Percentiles rank a stretch among this genome's conserved stretches.
Evolutionary conservation across 2,113 vertebrate genomes (phyloP).

Genomic region (Malurus melanocephalus): DNA sequence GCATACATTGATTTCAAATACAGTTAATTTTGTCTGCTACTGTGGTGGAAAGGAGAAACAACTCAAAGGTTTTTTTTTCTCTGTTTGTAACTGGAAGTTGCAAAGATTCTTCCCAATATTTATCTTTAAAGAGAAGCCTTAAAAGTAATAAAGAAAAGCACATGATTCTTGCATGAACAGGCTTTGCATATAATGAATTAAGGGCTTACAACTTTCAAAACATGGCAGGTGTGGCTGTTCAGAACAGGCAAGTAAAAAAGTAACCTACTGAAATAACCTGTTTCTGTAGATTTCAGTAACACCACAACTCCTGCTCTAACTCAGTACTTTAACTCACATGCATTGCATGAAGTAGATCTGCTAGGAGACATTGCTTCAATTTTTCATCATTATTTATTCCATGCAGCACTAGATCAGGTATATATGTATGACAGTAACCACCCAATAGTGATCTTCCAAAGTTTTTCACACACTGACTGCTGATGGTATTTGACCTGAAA

Average conservation of each 20-base stretch:
- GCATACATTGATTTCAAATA: not conserved
- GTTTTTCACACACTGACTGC: slow-evolving; percentile 75
- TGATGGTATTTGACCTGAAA: slow-evolving; percentile 77
- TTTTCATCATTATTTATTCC: slow-evolving; percentile 79
- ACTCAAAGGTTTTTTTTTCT: not conserved
- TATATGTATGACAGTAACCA: slow-evolving; percentile 83
- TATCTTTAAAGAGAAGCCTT: not conserved
- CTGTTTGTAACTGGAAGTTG: not conserved
- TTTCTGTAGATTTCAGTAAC: not conserved
- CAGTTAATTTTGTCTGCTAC: not conserved
- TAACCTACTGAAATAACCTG: not conserved
- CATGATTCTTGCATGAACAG: not conserved
- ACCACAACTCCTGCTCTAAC: not conserved
- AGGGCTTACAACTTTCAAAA: not conserved
- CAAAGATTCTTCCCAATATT: not conserved
- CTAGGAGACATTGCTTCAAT: slow-evolving; percentile 77
- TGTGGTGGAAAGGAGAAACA: not conserved
- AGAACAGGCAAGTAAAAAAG: not conserved
- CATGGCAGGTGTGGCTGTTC: not conserved
- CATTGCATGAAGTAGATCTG: slow-evolving; percentile 80
- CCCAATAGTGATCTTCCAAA: slow-evolving; percentile 84
- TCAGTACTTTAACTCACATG: slow-evolving; percentile 73
- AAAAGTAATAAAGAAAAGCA: not conserved
- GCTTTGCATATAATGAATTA: not conserved
- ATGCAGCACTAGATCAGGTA: slow-evolving; percentile 86